These are phyloP conservation scores for Phasia obesa DNA, from an alignment of 2,888 invertebrate species.

Conservation along the genomic window DNA sequence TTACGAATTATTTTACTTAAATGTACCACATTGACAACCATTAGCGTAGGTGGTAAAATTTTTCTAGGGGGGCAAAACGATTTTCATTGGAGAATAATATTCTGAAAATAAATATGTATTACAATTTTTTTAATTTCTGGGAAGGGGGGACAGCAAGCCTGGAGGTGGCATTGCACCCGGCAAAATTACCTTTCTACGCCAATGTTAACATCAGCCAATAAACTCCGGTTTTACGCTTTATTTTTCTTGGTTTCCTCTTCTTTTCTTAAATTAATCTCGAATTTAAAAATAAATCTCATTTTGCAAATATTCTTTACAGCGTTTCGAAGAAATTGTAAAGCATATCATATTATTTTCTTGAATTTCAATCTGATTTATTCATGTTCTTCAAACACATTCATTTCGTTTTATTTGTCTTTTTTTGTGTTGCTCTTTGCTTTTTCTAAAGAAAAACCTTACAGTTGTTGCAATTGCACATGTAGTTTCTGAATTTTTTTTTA, in stretches of 20 bases:
- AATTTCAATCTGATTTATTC: slow-evolving; percentile 29
- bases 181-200: too few relatives aligned
- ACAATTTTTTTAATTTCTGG: too few relatives aligned
- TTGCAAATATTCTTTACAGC: background rate
- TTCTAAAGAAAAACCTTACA: background rate
- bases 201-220: too few relatives aligned
- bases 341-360: background rate
- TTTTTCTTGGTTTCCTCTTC: background rate
- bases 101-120: too few relatives aligned
- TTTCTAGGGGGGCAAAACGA: too few relatives aligned
- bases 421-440: background rate
- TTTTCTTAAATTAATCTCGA: slow-evolving; percentile 1
- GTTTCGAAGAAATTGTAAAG: slow-evolving; percentile 6
- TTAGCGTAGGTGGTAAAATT: too few relatives aligned
- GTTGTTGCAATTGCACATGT: background rate
- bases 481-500: slow-evolving; percentile 14
- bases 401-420: too few relatives aligned
- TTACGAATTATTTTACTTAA: too few relatives aligned
- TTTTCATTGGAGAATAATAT: too few relatives aligned
- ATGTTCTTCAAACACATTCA: slow-evolving; percentile 27
- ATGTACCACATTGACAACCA: too few relatives aligned
- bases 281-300: background rate
- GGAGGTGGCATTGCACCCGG: too few relatives aligned
- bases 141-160: too few relatives aligned
- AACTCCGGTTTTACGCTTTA: background rate